Conservation (phyloP, 2,113 vertebrate species). For the Brienomyrus brachyistius region DNA sequence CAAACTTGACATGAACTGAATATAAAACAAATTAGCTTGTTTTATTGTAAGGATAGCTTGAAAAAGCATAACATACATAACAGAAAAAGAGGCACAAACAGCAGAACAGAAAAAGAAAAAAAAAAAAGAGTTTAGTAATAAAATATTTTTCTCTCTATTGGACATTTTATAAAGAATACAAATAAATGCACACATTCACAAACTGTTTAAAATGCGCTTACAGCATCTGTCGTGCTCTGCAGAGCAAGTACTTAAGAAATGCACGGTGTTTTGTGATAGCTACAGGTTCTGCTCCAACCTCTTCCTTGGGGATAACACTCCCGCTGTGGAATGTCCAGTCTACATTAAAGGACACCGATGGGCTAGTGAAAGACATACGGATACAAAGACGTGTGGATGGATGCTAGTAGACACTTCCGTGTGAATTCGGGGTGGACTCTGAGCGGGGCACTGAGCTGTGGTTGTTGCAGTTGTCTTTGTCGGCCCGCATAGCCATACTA, state of each 20-base stretch:
- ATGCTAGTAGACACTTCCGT: constrained; percentile 48
- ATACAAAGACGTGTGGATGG: neutral
- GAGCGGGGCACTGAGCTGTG: constrained; percentile 54
- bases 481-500: constrained; percentile 44
- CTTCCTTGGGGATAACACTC: constrained; percentile 15
- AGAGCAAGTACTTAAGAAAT: neutral
- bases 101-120: neutral
- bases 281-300: neutral
- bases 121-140: neutral
- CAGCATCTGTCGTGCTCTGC: neutral
- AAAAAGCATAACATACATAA: neutral
- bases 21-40: neutral
- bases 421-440: constrained; percentile 43
- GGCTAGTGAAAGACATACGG: constrained; percentile 8
- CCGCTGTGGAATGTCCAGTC: constrained; percentile 66
- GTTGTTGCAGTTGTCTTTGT: constrained; percentile 53
- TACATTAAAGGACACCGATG: constrained; percentile 32
- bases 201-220: neutral
- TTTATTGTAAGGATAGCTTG: neutral
- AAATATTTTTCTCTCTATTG: neutral
- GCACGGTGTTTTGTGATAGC: neutral
- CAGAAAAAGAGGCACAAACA: neutral
- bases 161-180: neutral
- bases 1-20: neutral
- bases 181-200: neutral